Evolutionary conservation across 2,113 vertebrate species (phyloP).

Genomic region (Hyperoodon ampullatus): DNA sequence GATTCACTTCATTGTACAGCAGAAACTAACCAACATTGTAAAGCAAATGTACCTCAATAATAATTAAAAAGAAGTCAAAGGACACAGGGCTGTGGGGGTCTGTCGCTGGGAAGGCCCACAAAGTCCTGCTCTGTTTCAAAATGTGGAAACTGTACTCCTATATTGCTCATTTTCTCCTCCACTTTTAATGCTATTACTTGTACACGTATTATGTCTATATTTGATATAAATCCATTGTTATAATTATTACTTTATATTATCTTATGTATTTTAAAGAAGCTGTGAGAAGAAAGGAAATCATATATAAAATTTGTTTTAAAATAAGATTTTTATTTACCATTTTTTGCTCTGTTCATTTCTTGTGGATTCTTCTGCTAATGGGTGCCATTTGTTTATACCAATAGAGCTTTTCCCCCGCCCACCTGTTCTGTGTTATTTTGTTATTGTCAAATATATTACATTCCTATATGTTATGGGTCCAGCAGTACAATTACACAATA

Average conservation of each 20-base stretch:
- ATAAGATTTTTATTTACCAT: background rate
- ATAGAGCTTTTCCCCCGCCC: background rate
- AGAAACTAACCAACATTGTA: no score
- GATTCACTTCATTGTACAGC: no score
- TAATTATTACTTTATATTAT: background rate
- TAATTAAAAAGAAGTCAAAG: no score
- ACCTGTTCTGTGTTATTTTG: background rate
- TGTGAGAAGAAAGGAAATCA: background rate
- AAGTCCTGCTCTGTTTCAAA: background rate
- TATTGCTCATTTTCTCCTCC: background rate
- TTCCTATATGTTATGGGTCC: background rate
- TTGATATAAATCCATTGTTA: background rate
- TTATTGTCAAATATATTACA: background rate
- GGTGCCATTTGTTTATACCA: background rate
- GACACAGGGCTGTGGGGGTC: background rate
- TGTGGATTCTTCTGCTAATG: background rate
- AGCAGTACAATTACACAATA: background rate
- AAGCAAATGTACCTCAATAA: no score
- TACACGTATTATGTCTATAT: background rate
- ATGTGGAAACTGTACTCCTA: background rate
- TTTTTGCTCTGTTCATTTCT: background rate
- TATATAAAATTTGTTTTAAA: background rate
- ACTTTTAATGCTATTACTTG: background rate
- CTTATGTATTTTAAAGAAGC: background rate
- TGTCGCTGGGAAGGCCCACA: background rate